phyloP scores from a whole-genome alignment of 2,113 vertebrate species.

The Periophthalmus modestus region DNA sequence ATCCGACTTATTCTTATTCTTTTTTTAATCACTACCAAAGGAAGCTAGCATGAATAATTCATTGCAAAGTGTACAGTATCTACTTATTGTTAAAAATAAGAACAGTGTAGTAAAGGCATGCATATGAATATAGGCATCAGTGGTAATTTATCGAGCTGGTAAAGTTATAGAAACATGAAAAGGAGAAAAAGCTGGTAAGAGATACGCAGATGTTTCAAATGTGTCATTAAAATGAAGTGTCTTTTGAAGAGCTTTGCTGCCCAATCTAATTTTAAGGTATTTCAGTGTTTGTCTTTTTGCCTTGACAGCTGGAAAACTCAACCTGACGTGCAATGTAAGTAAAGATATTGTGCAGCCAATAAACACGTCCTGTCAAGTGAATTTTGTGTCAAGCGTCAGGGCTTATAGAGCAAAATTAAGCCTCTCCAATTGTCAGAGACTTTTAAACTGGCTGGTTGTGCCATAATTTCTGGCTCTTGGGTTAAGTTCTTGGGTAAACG shows the following conservation, averaged over 20 bases:
- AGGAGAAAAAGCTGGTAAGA: too few relatives aligned
- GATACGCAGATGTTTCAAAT: background rate
- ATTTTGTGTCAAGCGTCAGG: slow-evolving; percentile 15
- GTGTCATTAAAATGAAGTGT: background rate
- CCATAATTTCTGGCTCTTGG: background rate
- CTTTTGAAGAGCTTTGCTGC: background rate
- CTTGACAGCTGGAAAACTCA: slow-evolving; percentile 16
- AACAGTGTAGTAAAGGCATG: background rate
- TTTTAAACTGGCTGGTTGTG: slow-evolving; percentile 1
- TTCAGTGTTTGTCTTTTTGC: slow-evolving; percentile 11
- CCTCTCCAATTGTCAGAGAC: background rate
- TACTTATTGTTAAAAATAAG: slow-evolving; percentile 47
- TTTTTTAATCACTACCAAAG: slow-evolving; percentile 65
- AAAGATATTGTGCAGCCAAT: slow-evolving; percentile 3
- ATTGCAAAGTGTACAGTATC: slow-evolving; percentile 47
- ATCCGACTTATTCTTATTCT: slow-evolving; percentile 53
- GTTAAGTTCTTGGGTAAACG: background rate
- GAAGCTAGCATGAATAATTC: slow-evolving; percentile 62
- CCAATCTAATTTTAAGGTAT: slow-evolving; percentile 6
- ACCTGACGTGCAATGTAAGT: slow-evolving; percentile 9
- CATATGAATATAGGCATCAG: slow-evolving; percentile 36
- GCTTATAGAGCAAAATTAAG: slow-evolving; percentile 11
- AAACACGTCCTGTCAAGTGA: slow-evolving; percentile 13
- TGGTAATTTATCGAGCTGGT: slow-evolving; percentile 40
- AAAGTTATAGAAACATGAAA: slow-evolving; percentile 11